phyloP scores from a whole-genome alignment of 2,888 invertebrate genomes.

The Lampropteryx suffumata region DNA sequence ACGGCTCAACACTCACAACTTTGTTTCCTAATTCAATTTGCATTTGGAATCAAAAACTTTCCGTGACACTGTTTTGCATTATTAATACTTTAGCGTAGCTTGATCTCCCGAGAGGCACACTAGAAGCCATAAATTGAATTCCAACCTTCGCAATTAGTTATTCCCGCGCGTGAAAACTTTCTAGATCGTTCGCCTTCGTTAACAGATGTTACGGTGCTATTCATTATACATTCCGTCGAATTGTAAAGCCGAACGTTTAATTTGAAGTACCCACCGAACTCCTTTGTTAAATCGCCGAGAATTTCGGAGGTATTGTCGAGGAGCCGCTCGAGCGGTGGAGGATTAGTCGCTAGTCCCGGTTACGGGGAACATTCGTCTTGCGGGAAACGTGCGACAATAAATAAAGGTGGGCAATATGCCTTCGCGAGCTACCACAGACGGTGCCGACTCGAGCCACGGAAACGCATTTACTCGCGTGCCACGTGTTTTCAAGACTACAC shows the following conservation, averaged over 20 bases:
- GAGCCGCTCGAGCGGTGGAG: constrained; percentile 55
- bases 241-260: constrained; percentile 82
- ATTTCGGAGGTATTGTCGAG: constrained; percentile 59
- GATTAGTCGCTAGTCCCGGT: constrained; percentile 68
- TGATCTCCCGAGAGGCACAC: constrained; percentile 79
- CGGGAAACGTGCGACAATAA: constrained; percentile 58
- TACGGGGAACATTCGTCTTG: constrained; percentile 61
- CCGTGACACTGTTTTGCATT: constrained; percentile 83
- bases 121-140: constrained; percentile 83
- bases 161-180: constrained; percentile 83
- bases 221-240: constrained; percentile 83
- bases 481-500: constrained; percentile 39
- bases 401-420: constrained; percentile 63
- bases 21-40: constrained; percentile 81
- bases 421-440: constrained; percentile 31
- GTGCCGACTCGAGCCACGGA: constrained; percentile 33
- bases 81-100: constrained; percentile 79
- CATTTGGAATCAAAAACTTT: constrained; percentile 82
- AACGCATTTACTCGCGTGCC: constrained; percentile 50
- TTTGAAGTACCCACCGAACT: constrained; percentile 77
- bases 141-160: constrained; percentile 83
- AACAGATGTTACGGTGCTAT: constrained; percentile 83
- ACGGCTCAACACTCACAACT: constrained; percentile 70
- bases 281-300: constrained; percentile 72
- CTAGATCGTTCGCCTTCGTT: constrained; percentile 83